A percentile compares a stretch with the other conserved stretches of the same genome.
These are phyloP conservation scores for Cryptocephalus moraei DNA, from an alignment of 2,888 invertebrate genomes.

Conservation along the genomic window DNA sequence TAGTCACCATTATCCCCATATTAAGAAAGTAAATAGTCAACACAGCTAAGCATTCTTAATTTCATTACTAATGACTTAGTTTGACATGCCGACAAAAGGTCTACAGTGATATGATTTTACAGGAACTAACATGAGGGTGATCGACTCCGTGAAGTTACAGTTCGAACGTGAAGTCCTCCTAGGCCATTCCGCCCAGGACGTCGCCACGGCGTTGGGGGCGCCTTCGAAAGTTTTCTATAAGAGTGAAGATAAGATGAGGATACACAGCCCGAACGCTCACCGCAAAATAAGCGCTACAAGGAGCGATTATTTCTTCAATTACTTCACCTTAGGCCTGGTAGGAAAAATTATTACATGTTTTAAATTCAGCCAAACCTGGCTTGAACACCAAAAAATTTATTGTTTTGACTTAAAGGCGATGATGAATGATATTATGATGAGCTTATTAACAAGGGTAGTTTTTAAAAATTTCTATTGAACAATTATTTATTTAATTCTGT, in stretches of 20 bases:
- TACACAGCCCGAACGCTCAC: slow-evolving; percentile 82
- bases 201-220: slow-evolving; percentile 79
- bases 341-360: slow-evolving; percentile 30
- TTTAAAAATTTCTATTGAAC: too few relatives aligned
- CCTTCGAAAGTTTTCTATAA: slow-evolving; percentile 92
- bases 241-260: slow-evolving; percentile 98
- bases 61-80: too few relatives aligned
- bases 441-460: too few relatives aligned
- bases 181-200: slow-evolving; percentile 82
- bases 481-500: too few relatives aligned
- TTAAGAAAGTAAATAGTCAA: too few relatives aligned
- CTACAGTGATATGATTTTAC: slow-evolving; percentile 12
- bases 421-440: too few relatives aligned
- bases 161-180: slow-evolving; percentile 65
- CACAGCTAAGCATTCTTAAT: too few relatives aligned
- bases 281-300: slow-evolving; percentile 60
- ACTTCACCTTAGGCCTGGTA: slow-evolving; percentile 91
- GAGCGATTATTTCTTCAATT: slow-evolving; percentile 98
- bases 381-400: too few relatives aligned
- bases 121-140: slow-evolving; percentile 49
- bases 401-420: too few relatives aligned
- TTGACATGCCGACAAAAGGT: too few relatives aligned
- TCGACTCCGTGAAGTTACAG: slow-evolving; percentile 50
- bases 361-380: too few relatives aligned
- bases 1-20: too few relatives aligned